phyloP scores from a whole-genome alignment of 2,113 vertebrate genomes.

The Potamarius usumacintae region DNA sequence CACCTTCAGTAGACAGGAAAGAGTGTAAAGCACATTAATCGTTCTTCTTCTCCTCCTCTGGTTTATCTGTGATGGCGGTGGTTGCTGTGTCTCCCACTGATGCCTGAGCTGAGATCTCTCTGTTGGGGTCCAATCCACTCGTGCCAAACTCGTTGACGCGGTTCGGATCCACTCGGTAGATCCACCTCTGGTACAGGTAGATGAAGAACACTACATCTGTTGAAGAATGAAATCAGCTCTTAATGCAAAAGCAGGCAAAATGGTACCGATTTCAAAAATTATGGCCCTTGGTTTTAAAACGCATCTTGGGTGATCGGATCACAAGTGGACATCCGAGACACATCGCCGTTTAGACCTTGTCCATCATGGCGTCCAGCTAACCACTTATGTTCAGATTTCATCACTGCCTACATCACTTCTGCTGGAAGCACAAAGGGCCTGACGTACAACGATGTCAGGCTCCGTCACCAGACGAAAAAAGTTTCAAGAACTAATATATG shows the following conservation, averaged over 20 bases:
- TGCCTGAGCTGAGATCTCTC: conserved; percentile 54
- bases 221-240: background rate
- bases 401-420: too few relatives aligned
- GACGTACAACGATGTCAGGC: too few relatives aligned
- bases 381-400: too few relatives aligned
- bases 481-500: too few relatives aligned
- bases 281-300: background rate
- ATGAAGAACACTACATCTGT: conserved; percentile 93
- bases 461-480: too few relatives aligned
- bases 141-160: conserved; percentile 89
- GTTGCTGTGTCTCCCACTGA: conserved; percentile 1
- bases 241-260: background rate
- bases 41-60: conserved; percentile 87
- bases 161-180: conserved; percentile 89
- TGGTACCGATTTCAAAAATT: background rate
- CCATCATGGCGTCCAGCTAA: too few relatives aligned
- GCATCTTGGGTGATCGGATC: too few relatives aligned
- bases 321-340: too few relatives aligned
- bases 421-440: too few relatives aligned
- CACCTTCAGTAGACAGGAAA: conserved; percentile 62
- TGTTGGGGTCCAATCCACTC: conserved; percentile 74
- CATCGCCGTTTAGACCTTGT: too few relatives aligned
- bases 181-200: conserved; percentile 95
- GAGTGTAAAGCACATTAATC: conserved; percentile 73
- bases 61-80: conserved; percentile 74